Base-by-base conservation (phyloP, 2,797 vertebrate species). In the Calcarius lapponicus region DNA sequence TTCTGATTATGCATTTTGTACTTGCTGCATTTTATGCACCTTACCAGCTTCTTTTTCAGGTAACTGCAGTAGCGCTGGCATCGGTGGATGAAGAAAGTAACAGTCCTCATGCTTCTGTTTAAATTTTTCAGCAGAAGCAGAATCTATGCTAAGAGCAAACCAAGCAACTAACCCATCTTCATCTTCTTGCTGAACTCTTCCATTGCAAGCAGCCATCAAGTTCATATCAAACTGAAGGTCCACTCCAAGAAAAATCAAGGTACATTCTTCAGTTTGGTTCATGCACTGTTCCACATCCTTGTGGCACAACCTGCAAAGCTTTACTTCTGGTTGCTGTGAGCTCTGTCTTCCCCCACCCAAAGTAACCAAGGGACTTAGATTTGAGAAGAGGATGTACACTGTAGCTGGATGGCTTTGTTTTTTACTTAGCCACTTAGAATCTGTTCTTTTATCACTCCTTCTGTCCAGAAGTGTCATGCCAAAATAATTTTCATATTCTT, bases 11-110 rank as follows among this genome's bases (percentile, higher is more conserved):
- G 31, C 4, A 75, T 38, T 75, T 34, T 72, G 17, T 53, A 51
- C 78, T 31, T 81, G 36, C 26, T 69, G 14, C 51, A 70, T 87
- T 78, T 70, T 54, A 65, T 32, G 34, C 15, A 73, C 81, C 98
- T 98, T 98, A 99, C 99, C 99, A 60, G 99, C 99, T 96, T 99
- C 99, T 51, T 98, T 98, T 96, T 99, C 98, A 83, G 94, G 98
- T 61, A 99, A 92, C 16, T 97, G 98, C 65, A 99, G 95, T 67
- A 99, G 97, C 65, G 98, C 98, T 79, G 98, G 98, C 98, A 98
- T 98, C 7, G 98, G 98, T 1, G 96, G 97, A 45, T 98, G 98
- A 64, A 99, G 98, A 95, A 99, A 99, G 79, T 95, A 98, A 94
- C 98, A 97, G 72, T 96, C 97, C 75, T 98, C 96, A 15, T 98